phyloP scores from a whole-genome alignment of 2,888 invertebrate species.

The Gandaritis pyraliata region DNA sequence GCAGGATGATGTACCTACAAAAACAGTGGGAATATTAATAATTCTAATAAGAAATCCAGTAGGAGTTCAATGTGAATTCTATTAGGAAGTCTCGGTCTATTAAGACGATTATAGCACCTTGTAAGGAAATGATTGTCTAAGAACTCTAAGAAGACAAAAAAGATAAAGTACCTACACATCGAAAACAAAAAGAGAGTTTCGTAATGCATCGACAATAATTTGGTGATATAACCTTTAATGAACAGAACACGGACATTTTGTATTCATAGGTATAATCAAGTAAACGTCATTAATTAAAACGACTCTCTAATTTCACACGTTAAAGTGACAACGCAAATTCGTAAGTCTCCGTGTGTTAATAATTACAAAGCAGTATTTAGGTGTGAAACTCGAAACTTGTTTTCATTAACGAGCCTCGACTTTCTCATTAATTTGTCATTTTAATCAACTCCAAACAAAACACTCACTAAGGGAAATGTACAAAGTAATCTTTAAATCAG shows the following conservation, averaged over 20 bases:
- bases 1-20: slow-evolving; percentile 40
- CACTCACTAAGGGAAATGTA: slow-evolving; percentile 36
- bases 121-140: background rate
- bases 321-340: slow-evolving; percentile 75
- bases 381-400: slow-evolving; percentile 66
- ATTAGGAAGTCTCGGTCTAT: background rate
- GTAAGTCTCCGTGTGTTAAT: slow-evolving; percentile 61
- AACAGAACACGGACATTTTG: slow-evolving; percentile 47
- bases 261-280: slow-evolving; percentile 46
- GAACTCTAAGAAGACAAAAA: slow-evolving; percentile 7
- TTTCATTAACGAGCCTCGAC: slow-evolving; percentile 63
- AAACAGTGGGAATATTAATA: slow-evolving; percentile 38
- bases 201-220: slow-evolving; percentile 19
- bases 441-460: slow-evolving; percentile 64
- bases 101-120: background rate
- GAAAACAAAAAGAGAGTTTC: slow-evolving; percentile 31
- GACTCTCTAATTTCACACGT: slow-evolving; percentile 69
- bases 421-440: slow-evolving; percentile 71
- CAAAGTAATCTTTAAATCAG: slow-evolving; percentile 60
- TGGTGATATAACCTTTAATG: slow-evolving; percentile 36
- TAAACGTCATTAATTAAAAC: slow-evolving; percentile 78
- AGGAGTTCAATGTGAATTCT: background rate
- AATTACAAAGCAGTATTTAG: slow-evolving; percentile 70
- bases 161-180: background rate
- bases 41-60: slow-evolving; percentile 31